Base-by-base conservation (phyloP, 2,113 vertebrate species). In the Caretta caretta region DNA sequence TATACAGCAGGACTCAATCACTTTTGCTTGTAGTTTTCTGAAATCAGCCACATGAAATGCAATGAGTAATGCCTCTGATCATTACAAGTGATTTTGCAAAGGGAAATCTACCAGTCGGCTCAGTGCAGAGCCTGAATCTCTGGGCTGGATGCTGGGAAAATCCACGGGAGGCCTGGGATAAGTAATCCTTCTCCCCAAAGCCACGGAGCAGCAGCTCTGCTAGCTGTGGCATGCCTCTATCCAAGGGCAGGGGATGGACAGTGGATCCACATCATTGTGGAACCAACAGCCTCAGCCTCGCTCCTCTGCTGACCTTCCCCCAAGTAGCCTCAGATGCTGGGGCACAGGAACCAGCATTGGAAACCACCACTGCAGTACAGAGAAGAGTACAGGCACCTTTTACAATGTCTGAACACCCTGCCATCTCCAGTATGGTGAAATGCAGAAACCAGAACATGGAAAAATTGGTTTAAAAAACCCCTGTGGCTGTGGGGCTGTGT, bases 91-190 rank as follows among this genome's bases (percentile, higher is more conserved):
- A 25, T 50, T 93, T 83, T 93, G 50, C 65, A 81, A 53, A 92
- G 92, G 95, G 95, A 97, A 93, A 91, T 54, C 89, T 91, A 95
- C 96, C 81, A 95, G 86, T 90, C 97, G 90, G 94, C 81, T 42
- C 10, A 75, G 78, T 0, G 0, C 46, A 93, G 86, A 83, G 11
- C 75, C 57, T 86, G 72, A 91, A 83, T 48, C 29, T 91, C 92
- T 94, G 96, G 88, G 81, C 87, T 92, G 87, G 84, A 75, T 24
- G n/a, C n/a, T 75, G 72, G 38, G n/a, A 38, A 72, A n/a, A 38
- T 62, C 59, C 59, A 38, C 8, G 2, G 92, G 94, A 91, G 94
- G 97, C 69, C 86, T 92, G 93, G 94, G 94, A 92, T 97, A 97
- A 93, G 57, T 85, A 57, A 95, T 38, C 90, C 49, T 72, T 94